These are phyloP conservation scores for Chrysemys picta DNA, from an alignment of 2,113 vertebrate species.

Conservation along the genomic window DNA sequence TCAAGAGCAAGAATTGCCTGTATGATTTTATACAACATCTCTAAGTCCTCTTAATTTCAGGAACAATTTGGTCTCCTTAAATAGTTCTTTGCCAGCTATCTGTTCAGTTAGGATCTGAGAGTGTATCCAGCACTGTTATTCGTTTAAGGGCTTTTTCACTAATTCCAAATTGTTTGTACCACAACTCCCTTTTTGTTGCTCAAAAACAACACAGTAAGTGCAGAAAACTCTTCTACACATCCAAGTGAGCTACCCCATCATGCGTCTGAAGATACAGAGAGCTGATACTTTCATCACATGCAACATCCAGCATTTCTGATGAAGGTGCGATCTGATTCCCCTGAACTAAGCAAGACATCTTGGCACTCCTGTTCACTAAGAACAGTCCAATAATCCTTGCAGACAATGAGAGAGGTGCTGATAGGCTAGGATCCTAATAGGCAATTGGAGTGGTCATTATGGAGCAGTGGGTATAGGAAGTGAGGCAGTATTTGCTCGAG, in stretches of 20 bases:
- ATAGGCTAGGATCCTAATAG: too few relatives aligned
- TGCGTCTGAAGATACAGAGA: not conserved
- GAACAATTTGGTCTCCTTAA: constrained; percentile 38
- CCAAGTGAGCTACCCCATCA: not conserved
- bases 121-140: not conserved
- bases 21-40: not conserved
- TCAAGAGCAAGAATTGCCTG: not conserved
- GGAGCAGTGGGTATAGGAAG: not conserved
- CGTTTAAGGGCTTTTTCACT: not conserved
- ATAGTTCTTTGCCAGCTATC: not conserved
- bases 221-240: not conserved
- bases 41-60: constrained; percentile 29
- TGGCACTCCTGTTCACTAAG: not conserved
- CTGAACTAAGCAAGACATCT: not conserved
- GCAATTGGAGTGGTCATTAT: too few relatives aligned
- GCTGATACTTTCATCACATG: too few relatives aligned
- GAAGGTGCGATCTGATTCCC: not conserved
- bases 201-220: not conserved
- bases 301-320: too few relatives aligned
- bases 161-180: not conserved
- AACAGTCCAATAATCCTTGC: not conserved
- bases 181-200: not conserved
- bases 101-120: not conserved
- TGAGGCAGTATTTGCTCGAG: not conserved
- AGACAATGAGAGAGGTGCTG: not conserved